A percentile compares a stretch with the other conserved stretches of the same genome.
Evolutionary conservation across 2,113 vertebrate species (phyloP).

Genomic region (Notiomystis cincta): DNA sequence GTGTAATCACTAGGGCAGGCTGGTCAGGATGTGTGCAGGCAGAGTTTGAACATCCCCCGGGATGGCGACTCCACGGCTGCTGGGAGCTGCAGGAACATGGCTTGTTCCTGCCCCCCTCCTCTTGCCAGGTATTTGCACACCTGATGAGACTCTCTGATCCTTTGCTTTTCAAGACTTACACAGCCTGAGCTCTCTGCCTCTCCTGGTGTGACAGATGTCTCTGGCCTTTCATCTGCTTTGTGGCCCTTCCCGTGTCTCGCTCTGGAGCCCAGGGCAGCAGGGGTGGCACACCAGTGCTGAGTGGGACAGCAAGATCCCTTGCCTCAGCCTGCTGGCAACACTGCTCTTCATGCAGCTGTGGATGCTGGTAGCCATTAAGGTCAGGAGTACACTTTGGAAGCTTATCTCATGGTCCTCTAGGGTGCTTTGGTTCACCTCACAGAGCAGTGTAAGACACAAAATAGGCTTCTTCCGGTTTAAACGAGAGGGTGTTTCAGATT

Average conservation of each 20-base stretch:
- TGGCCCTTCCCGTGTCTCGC: rapidly evolving
- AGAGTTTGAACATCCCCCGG: neutral
- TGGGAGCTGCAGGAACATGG: too few relatives aligned
- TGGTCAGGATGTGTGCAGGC: neutral
- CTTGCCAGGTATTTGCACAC: neutral
- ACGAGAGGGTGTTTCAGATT: neutral
- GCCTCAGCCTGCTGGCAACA: neutral
- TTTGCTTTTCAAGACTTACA: neutral
- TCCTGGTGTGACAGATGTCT: neutral
- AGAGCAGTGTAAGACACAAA: neutral
- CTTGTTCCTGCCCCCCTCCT: neutral
- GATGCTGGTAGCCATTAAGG: neutral
- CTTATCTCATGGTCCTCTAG: neutral
- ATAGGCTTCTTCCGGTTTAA: neutral
- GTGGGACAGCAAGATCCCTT: neutral
- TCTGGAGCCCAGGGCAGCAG: neutral
- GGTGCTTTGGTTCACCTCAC: neutral
- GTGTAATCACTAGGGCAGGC: too few relatives aligned
- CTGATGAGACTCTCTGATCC: neutral
- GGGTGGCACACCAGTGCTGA: neutral
- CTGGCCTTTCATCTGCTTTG: neutral
- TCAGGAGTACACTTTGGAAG: neutral
- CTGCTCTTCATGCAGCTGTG: neutral
- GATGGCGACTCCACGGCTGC: rapidly evolving
- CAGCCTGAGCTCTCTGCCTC: neutral